Conservation (phyloP, 1,140 invertebrate species). For the Stegodyphus mimosarum region DNA sequence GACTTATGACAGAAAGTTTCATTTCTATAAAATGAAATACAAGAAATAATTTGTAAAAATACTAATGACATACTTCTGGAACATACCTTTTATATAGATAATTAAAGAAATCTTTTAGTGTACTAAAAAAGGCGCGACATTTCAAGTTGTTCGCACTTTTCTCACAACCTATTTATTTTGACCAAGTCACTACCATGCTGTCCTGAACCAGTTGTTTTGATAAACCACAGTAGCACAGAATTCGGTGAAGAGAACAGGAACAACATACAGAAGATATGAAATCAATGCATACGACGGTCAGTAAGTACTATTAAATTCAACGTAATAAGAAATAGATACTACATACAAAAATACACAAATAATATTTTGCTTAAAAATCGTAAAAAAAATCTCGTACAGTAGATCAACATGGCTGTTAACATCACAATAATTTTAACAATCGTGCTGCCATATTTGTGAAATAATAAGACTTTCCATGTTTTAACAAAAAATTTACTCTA, state of each 20-base stretch:
- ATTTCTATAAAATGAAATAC: no score
- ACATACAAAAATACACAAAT: neutral
- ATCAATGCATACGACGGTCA: neutral
- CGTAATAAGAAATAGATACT: neutral
- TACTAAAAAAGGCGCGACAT: conserved; percentile 35
- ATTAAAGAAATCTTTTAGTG: neutral
- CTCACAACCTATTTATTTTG: conserved; percentile 60
- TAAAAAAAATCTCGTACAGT: conserved; percentile 40
- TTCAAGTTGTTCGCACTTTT: conserved; percentile 2
- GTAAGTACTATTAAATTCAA: neutral
- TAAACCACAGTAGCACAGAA: conserved; percentile 30
- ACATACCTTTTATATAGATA: neutral
- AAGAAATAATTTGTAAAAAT: no score
- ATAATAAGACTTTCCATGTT: no score
- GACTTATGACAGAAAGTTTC: no score
- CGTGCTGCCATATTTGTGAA: neutral
- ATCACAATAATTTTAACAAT: conserved; percentile 40
- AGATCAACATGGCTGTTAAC: conserved; percentile 55
- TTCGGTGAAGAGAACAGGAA: conserved; percentile 5
- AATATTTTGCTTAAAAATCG: conserved; percentile 42
- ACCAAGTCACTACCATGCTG: conserved; percentile 60
- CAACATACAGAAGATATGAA: conserved; percentile 8
- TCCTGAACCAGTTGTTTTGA: conserved; percentile 58
- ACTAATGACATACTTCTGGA: neutral
- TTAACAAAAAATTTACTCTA: no score